These are phyloP conservation scores for Ciconia maguari DNA, from an alignment of 2,113 vertebrate genomes.

Conservation along the genomic window DNA sequence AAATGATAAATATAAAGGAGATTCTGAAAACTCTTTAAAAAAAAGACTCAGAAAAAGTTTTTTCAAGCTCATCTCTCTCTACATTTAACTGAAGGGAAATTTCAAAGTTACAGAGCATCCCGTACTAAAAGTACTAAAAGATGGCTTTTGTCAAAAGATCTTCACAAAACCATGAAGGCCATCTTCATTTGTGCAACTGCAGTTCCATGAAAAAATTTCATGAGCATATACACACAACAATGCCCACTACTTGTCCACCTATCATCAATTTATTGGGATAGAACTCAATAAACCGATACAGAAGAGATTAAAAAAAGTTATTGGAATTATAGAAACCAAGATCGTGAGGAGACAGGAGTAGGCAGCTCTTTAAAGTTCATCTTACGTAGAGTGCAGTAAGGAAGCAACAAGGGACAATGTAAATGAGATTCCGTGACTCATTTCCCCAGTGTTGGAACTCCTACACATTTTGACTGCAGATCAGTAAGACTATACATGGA, in stretches of 20 bases:
- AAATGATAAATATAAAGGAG: not conserved
- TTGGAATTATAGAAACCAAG: not conserved
- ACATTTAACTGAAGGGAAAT: not conserved
- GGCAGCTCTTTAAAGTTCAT: slow-evolving; percentile 33
- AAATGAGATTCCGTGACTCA: slow-evolving; percentile 52
- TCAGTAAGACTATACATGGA: not conserved
- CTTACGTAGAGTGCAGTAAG: not conserved
- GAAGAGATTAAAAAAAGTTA: not conserved
- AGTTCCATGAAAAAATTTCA: not conserved
- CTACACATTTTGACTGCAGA: slow-evolving; percentile 23
- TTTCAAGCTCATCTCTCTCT: not conserved
- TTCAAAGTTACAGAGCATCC: not conserved
- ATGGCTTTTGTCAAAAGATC: not conserved
- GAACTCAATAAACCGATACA: not conserved
- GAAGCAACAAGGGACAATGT: slow-evolving; percentile 17
- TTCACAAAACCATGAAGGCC: not conserved
- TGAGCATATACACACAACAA: not conserved
- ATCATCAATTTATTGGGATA: not conserved
- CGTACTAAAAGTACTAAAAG: not conserved
- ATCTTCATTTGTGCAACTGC: not conserved
- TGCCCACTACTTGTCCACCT: not conserved
- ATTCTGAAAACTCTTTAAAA: not conserved
- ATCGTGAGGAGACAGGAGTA: not conserved
- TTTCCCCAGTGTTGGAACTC: slow-evolving; percentile 46
- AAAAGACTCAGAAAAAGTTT: not conserved